A percentile compares a stretch with the other conserved stretches of the same genome.
phyloP scores from a whole-genome alignment of 2,888 invertebrate species.

The Oscheius sp. region DNA sequence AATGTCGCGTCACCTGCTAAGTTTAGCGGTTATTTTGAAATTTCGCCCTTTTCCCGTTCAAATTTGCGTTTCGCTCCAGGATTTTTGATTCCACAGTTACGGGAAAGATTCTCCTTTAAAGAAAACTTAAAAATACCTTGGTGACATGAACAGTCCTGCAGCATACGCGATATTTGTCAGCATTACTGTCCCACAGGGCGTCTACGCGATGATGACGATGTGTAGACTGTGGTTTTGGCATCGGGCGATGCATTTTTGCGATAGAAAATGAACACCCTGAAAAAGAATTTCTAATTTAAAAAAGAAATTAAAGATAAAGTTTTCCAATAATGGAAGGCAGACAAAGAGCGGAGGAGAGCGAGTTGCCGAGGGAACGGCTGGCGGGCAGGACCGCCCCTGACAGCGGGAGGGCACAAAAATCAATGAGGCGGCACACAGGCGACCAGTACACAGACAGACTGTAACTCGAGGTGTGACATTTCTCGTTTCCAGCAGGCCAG shows the following conservation, averaged over 20 bases:
- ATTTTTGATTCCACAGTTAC: too few species aligned
- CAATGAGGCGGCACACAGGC: too few species aligned
- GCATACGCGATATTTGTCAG: slow-evolving; percentile 68
- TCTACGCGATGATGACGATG: slow-evolving; percentile 47
- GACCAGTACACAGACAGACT: too few species aligned
- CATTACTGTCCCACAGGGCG: slow-evolving; percentile 68
- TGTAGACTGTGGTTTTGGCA: slow-evolving; percentile 34
- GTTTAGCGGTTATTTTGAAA: too few species aligned
- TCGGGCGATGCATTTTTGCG: slow-evolving; percentile 26
- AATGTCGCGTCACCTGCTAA: too few species aligned
- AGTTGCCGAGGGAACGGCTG: slow-evolving; percentile 15
- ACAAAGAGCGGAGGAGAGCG: neutral
- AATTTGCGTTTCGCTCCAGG: too few species aligned
- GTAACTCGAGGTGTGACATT: too few species aligned
- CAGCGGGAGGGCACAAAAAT: neutral
- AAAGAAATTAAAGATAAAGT: neutral
- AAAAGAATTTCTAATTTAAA: neutral
- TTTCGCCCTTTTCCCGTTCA: too few species aligned
- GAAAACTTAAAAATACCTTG: slow-evolving; percentile 43
- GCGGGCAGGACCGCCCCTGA: slow-evolving; percentile 1
- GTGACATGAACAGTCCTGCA: slow-evolving; percentile 70
- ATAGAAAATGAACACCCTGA: neutral
- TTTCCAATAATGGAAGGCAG: neutral
- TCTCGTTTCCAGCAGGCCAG: too few species aligned
- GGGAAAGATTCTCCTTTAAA: too few species aligned